Evolutionary conservation across 1,140 invertebrate genomes (phyloP).

Genomic region (Drosophila lini): DNA sequence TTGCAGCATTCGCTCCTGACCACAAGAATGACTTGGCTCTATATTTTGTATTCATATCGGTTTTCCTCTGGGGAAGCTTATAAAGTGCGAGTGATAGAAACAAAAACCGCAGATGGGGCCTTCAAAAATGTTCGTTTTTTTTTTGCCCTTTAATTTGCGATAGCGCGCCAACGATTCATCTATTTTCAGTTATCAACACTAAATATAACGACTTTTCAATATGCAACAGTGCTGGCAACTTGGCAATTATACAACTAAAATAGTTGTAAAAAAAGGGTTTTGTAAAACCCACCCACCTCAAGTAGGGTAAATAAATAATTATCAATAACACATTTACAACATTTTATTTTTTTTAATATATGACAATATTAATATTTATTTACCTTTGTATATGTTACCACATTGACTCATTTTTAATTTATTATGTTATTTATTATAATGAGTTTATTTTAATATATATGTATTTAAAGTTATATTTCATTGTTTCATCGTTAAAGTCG

Average conservation of each 20-base stretch:
- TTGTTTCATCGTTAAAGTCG: no score
- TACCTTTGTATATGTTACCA: no score
- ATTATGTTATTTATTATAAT: no score
- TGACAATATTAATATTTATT: no score
- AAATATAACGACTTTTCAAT: neutral
- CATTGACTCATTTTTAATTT: no score
- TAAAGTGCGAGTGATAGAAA: constrained; percentile 29
- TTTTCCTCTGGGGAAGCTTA: constrained; percentile 39
- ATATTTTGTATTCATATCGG: constrained; percentile 31
- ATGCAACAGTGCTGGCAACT: constrained; percentile 13
- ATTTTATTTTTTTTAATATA: no score
- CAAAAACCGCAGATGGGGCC: constrained; percentile 51
- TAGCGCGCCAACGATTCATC: constrained; percentile 2
- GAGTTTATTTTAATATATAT: no score
- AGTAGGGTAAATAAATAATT: no score
- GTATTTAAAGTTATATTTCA: no score
- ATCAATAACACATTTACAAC: no score
- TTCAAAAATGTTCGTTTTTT: constrained; percentile 3
- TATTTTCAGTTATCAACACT: constrained; percentile 47
- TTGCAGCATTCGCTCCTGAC: constrained; percentile 3
- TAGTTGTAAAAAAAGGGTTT: no score
- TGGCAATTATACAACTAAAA: neutral
- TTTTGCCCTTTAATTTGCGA: constrained; percentile 5
- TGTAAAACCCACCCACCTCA: no score
- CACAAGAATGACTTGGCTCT: constrained; percentile 24